Conservation (phyloP, 2,888 invertebrate genomes). For the Ditylenchus weischeri region DNA sequence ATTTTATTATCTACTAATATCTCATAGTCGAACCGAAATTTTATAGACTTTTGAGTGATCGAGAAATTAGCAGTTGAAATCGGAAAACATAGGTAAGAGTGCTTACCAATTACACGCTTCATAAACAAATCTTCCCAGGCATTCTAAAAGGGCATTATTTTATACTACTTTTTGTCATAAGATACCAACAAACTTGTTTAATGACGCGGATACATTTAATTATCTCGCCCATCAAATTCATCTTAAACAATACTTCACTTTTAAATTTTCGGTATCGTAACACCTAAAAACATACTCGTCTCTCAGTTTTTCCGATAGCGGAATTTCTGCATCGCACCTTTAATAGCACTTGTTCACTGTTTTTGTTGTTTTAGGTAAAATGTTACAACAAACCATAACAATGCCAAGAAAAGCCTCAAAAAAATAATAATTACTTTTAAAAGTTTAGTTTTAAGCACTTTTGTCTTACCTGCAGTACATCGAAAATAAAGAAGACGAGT, state of each 20-base stretch:
- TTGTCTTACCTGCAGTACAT: slow-evolving; percentile 59
- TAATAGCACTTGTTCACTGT: no score
- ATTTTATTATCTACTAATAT: no score
- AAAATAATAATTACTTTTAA: slow-evolving; percentile 9
- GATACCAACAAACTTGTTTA: slow-evolving; percentile 60
- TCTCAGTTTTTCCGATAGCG: slow-evolving; percentile 55
- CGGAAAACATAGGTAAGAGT: no score
- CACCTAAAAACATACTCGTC: slow-evolving; percentile 39
- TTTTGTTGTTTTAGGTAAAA: no score
- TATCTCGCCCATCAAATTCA: slow-evolving; percentile 66
- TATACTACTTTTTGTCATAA: no score
- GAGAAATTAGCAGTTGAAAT: no score
- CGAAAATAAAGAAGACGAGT: slow-evolving; percentile 59
- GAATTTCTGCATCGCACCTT: slow-evolving; percentile 39
- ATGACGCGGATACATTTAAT: slow-evolving; percentile 67
- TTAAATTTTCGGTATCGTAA: slow-evolving; percentile 2
- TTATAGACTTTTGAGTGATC: no score
- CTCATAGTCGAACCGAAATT: no score
- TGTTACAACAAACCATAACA: slow-evolving; percentile 44
- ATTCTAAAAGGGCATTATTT: slow-evolving; percentile 60
- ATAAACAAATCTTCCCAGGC: slow-evolving; percentile 69
- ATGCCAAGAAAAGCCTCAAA: slow-evolving; percentile 51
- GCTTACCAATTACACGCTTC: slow-evolving; percentile 59
- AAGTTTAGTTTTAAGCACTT: not conserved
- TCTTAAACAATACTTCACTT: slow-evolving; percentile 47